Percentiles rank a stretch among this genome's conserved stretches.
Evolutionary conservation across 2,888 invertebrate genomes (phyloP).

Genomic region (Ochropacha duplaris): DNA sequence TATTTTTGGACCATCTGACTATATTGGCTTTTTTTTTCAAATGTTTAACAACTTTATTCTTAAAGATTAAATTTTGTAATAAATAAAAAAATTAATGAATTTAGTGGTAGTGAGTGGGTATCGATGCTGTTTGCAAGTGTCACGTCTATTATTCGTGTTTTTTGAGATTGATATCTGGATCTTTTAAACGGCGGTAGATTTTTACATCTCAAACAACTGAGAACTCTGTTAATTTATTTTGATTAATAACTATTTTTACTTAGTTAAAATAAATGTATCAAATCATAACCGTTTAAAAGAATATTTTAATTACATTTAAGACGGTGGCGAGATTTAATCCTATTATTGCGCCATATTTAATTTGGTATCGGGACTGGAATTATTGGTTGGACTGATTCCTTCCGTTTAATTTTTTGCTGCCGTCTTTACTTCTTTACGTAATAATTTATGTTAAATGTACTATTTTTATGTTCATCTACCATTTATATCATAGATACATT

Average conservation of each 20-base stretch:
- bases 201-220: not conserved
- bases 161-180: too few relatives aligned
- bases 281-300: not conserved
- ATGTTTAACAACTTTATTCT: too few relatives aligned
- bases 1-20: too few relatives aligned
- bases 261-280: too few relatives aligned
- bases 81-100: not conserved
- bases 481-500: too few relatives aligned
- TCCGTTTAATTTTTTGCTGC: conserved; percentile 5
- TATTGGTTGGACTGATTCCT: conserved; percentile 58
- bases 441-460: too few relatives aligned
- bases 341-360: not conserved
- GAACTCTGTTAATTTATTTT: too few relatives aligned
- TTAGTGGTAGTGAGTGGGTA: not conserved
- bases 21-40: too few relatives aligned
- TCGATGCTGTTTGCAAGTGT: conserved; percentile 22
- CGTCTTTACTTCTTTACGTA: not conserved
- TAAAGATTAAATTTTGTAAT: too few relatives aligned
- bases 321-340: not conserved
- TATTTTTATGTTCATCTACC: too few relatives aligned
- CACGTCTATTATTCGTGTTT: conserved; percentile 13
- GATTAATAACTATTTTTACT: too few relatives aligned
- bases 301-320: conserved; percentile 8
- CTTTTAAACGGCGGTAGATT: not conserved
- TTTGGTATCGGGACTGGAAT: conserved; percentile 32